Evolutionary conservation across 1,140 invertebrate genomes (phyloP).

Genomic region (Nasonia giraulti): DNA sequence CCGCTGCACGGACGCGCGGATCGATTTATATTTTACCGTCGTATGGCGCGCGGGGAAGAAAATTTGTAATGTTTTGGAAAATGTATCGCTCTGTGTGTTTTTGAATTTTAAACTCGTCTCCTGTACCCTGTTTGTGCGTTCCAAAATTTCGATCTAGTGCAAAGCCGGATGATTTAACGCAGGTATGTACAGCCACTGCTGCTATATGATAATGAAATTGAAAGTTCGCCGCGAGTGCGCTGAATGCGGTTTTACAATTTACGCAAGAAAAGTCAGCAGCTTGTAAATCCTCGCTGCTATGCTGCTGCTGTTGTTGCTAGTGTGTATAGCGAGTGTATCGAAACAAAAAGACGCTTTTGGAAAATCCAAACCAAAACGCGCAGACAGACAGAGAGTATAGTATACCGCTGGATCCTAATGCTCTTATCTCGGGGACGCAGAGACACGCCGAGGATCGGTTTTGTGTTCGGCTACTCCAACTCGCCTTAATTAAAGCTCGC

Average conservation of each 20-base stretch:
- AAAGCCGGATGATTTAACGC: neutral
- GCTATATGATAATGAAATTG: neutral
- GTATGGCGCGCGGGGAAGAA: neutral
- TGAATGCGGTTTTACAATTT: neutral
- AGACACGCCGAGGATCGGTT: constrained; percentile 2
- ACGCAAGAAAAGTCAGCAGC: neutral
- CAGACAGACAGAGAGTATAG: neutral
- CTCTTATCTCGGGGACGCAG: constrained; percentile 18
- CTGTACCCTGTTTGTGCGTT: neutral
- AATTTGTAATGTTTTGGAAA: constrained; percentile 44
- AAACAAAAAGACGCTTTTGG: neutral
- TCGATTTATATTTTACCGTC: constrained; percentile 40
- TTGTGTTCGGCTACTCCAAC: neutral
- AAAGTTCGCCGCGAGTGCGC: neutral
- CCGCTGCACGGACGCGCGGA: neutral
- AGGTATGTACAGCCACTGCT: neutral
- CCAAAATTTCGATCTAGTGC: neutral
- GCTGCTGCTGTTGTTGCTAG: neutral
- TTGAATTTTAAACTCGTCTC: constrained; percentile 18
- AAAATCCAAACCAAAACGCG: constrained; percentile 15
- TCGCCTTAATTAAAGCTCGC: constrained; percentile 38
- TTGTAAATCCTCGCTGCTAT: neutral
- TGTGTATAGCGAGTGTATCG: neutral
- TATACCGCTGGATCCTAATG: constrained; percentile 23
- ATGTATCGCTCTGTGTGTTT: constrained; percentile 29